Conservation (phyloP, 2,797 vertebrate genomes). For the Acanthurus tractus region DNA sequence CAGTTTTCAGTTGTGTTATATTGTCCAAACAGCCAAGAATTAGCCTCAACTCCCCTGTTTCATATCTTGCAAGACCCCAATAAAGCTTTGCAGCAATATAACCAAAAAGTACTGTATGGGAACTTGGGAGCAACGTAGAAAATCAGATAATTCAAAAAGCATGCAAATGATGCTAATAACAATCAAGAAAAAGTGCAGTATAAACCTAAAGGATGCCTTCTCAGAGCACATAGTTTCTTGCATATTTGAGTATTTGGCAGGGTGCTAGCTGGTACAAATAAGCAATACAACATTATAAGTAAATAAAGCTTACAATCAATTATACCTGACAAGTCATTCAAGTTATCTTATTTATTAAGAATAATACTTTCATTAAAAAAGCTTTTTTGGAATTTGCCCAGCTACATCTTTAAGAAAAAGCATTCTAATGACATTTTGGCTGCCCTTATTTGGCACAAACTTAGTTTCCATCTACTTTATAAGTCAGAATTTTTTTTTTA, state of each 20-base stretch:
- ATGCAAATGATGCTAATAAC: constrained; percentile 32
- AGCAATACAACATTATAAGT: constrained; percentile 37
- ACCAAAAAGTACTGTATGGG: constrained; percentile 19
- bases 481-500: constrained; percentile 14
- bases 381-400: background rate
- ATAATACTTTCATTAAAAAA: background rate
- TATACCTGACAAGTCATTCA: background rate
- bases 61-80: background rate
- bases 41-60: constrained; percentile 7
- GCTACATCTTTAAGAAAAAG: background rate
- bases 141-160: constrained; percentile 9
- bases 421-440: background rate
- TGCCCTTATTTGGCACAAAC: constrained; percentile 15
- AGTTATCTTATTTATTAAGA: constrained; percentile 16
- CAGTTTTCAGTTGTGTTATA: background rate
- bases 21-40: background rate
- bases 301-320: background rate
- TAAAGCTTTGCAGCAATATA: constrained; percentile 4
- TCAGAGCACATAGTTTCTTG: constrained; percentile 7
- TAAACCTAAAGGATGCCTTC: background rate
- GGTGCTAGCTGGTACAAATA: constrained; percentile 8
- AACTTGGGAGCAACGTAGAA: background rate
- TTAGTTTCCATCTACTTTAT: background rate
- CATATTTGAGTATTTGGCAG: background rate
- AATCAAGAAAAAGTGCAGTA: constrained; percentile 14